Percentiles rank a stretch among this genome's conserved stretches.
Evolutionary conservation across 2,113 vertebrate genomes (phyloP).

Genomic region (Coptodon rendalli): DNA sequence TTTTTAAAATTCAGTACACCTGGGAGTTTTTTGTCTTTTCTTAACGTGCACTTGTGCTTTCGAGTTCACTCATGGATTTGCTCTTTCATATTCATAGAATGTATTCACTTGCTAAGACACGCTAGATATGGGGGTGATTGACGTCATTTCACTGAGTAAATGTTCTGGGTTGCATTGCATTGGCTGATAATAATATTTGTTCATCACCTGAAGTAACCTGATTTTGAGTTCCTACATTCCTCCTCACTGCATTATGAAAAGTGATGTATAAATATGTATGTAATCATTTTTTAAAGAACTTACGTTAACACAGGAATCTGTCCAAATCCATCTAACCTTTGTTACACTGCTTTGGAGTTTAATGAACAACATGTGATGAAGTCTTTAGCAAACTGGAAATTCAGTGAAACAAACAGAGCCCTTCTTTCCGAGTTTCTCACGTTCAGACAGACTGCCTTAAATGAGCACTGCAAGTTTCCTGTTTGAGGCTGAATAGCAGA

Average conservation of each 20-base stretch:
- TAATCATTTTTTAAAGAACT: neutral
- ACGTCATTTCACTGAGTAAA: neutral
- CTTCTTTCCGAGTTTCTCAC: neutral
- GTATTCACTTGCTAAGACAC: neutral
- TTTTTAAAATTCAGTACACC: neutral
- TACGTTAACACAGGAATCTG: neutral
- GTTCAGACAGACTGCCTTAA: neutral
- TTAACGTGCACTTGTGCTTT: neutral
- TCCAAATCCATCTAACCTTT: neutral
- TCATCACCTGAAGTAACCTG: neutral
- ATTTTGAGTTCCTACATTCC: neutral
- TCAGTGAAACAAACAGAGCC: neutral
- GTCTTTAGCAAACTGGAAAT: neutral
- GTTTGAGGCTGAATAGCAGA: neutral
- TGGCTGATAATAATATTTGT: neutral
- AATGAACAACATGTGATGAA: neutral
- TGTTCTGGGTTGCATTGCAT: neutral
- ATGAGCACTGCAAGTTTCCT: slow-evolving; percentile 11
- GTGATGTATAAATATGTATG: neutral
- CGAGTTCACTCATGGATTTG: neutral
- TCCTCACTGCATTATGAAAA: no score
- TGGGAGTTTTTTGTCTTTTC: neutral
- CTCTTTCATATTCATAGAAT: neutral
- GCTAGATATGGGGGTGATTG: neutral
- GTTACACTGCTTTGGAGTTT: neutral